phyloP scores from a whole-genome alignment of 53 echinoderm and acorn worm species.

The Echinometra lucunter region DNA sequence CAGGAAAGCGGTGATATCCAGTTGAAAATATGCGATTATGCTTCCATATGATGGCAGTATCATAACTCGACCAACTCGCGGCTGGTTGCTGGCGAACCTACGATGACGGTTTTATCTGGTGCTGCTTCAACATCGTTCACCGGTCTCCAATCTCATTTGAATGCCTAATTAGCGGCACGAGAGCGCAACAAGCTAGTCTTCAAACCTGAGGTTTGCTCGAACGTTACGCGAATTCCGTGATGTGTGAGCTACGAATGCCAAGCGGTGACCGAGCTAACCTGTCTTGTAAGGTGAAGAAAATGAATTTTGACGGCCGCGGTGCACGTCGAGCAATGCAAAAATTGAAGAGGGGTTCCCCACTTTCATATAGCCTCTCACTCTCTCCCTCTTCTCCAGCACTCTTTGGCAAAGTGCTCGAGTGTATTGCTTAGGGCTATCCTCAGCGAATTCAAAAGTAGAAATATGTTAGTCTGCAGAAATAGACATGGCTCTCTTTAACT shows the following conservation, averaged over 20 bases:
- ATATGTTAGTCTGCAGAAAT: slow-evolving; percentile 41
- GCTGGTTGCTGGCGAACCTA: background rate
- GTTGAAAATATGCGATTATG: background rate
- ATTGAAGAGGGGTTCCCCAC: slow-evolving; percentile 22
- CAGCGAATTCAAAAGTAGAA: slow-evolving; percentile 33
- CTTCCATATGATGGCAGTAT: slow-evolving; percentile 42
- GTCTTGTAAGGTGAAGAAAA: slow-evolving; percentile 3
- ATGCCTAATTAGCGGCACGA: slow-evolving; percentile 58
- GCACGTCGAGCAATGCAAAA: background rate
- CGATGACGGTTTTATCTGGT: slow-evolving; percentile 25
- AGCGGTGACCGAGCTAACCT: background rate
- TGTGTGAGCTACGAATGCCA: background rate
- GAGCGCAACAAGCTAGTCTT: slow-evolving; percentile 57
- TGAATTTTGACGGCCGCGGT: background rate
- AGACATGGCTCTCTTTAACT: background rate
- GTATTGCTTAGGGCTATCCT: slow-evolving; percentile 14
- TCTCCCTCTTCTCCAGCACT: background rate
- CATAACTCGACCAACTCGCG: slow-evolving; percentile 40
- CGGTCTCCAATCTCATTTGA: slow-evolving; percentile 61
- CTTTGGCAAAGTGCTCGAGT: background rate
- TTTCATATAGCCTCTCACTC: background rate
- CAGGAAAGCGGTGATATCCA: background rate
- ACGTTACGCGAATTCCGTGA: background rate
- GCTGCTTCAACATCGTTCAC: slow-evolving; percentile 1
- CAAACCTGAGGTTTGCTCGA: background rate